Evolutionary conservation across 2,888 invertebrate species (phyloP).

Genomic region (Scaptomyza caliginosa): DNA sequence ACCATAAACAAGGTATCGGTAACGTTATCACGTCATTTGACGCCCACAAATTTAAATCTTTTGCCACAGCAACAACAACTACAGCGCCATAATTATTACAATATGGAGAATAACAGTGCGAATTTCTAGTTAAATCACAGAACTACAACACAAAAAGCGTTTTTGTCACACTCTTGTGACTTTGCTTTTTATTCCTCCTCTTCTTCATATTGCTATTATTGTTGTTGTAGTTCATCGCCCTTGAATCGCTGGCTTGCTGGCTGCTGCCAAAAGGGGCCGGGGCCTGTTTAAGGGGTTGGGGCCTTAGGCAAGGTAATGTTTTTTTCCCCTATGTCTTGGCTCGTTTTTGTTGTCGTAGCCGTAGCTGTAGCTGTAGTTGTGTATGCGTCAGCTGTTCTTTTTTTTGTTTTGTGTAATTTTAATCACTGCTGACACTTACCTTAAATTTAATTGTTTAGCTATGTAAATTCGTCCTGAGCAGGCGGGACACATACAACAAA

Average conservation of each 20-base stretch:
- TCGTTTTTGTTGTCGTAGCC: slow-evolving; percentile 20
- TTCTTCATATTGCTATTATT: slow-evolving; percentile 28
- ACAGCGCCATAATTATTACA: slow-evolving; percentile 6
- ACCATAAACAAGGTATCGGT: slow-evolving; percentile 39
- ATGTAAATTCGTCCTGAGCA: slow-evolving; percentile 65
- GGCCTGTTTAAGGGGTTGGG: slow-evolving; percentile 55
- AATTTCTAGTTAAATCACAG: slow-evolving; percentile 37
- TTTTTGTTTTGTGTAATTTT: slow-evolving; percentile 47
- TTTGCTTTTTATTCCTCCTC: slow-evolving; percentile 46
- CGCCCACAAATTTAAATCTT: slow-evolving; percentile 52
- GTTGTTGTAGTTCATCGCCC: slow-evolving; percentile 72
- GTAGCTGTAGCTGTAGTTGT: slow-evolving; percentile 32
- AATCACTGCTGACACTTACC: slow-evolving; percentile 49
- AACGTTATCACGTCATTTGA: slow-evolving; percentile 51
- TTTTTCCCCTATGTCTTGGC: slow-evolving; percentile 21
- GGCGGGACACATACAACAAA: slow-evolving; percentile 31
- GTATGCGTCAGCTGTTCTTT: slow-evolving; percentile 67
- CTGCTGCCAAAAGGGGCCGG: slow-evolving; percentile 52
- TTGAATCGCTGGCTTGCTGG: slow-evolving; percentile 58
- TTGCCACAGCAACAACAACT: slow-evolving; percentile 13
- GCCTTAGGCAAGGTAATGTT: slow-evolving; percentile 56
- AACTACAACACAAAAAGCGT: slow-evolving; percentile 38
- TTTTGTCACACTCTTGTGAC: slow-evolving; percentile 52
- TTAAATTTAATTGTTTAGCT: slow-evolving; percentile 60
- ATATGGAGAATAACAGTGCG: slow-evolving; percentile 25